A percentile compares a stretch with the other conserved stretches of the same genome.
These are phyloP conservation scores for Gavialis gangeticus DNA, from an alignment of 2,113 vertebrate genomes.

Conservation along the genomic window DNA sequence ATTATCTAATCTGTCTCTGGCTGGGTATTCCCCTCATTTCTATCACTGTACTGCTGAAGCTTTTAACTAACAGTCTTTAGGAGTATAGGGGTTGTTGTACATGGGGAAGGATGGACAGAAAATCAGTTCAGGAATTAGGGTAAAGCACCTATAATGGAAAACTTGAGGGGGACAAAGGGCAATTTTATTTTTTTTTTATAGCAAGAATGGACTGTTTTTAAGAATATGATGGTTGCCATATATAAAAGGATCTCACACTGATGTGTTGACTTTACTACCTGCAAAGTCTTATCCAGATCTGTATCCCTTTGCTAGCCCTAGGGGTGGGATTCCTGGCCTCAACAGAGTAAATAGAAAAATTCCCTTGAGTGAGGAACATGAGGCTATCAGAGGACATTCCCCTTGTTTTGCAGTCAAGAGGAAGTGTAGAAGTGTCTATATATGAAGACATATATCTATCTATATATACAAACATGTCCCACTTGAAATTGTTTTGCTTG, in stretches of 20 bases:
- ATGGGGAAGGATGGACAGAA: not conserved
- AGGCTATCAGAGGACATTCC: not conserved
- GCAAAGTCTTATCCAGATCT: not conserved
- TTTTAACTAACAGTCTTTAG: not conserved
- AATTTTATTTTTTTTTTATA: not conserved
- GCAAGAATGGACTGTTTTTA: not conserved
- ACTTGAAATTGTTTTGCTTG: not conserved
- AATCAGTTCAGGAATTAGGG: not conserved
- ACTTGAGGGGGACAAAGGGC: not conserved
- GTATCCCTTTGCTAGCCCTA: not conserved
- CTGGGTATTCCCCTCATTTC: not conserved
- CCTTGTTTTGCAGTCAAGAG: not conserved
- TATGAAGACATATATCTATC: not conserved
- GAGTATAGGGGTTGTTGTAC: not conserved
- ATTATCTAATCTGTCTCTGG: not conserved
- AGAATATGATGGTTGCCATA: not conserved
- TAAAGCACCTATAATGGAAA: not conserved
- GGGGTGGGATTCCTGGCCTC: not conserved
- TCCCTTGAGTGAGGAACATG: not conserved
- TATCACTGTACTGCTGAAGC: not conserved
- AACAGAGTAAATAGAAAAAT: not conserved
- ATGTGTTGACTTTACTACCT: not conserved
- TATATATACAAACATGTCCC: not conserved
- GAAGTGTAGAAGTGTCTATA: not conserved
- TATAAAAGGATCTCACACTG: not conserved